A percentile compares a stretch with the other conserved stretches of the same genome.
phyloP scores from a whole-genome alignment of 2,888 invertebrate species.

The Pteria penguin region DNA sequence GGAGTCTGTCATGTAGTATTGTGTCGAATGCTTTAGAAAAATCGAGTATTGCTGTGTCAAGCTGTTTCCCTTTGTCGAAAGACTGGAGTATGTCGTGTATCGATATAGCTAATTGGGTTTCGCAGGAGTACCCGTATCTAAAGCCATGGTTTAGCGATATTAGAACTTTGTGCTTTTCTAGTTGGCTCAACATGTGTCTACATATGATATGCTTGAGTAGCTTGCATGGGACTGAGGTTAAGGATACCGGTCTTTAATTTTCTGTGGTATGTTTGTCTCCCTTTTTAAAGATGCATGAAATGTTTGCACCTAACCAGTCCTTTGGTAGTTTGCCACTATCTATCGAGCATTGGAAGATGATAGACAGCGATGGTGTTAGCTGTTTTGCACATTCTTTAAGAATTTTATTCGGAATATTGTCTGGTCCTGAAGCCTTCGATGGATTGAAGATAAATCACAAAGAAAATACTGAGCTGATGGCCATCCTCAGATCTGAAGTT shows the following conservation, averaged over 20 bases:
- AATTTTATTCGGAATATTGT: slow-evolving; percentile 43
- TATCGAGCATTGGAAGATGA: slow-evolving; percentile 1
- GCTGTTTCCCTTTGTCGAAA: background rate
- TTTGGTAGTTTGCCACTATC: slow-evolving; percentile 37
- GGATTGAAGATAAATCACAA: too few relatives aligned
- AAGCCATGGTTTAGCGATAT: slow-evolving; percentile 43
- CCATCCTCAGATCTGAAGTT: too few relatives aligned
- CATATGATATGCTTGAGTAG: slow-evolving; percentile 43
- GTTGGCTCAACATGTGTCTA: slow-evolving; percentile 41
- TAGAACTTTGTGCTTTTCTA: slow-evolving; percentile 39
- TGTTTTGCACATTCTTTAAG: slow-evolving; percentile 43
- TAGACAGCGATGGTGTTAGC: slow-evolving; percentile 28
- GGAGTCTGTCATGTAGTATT: background rate
- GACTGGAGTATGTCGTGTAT: background rate
- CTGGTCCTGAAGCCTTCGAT: slow-evolving; percentile 42
- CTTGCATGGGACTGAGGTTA: slow-evolving; percentile 43
- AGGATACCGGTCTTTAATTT: slow-evolving; percentile 44
- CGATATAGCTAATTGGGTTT: slow-evolving; percentile 46
- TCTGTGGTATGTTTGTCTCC: slow-evolving; percentile 35
- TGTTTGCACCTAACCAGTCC: slow-evolving; percentile 38
- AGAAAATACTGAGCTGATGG: too few relatives aligned
- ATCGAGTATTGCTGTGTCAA: slow-evolving; percentile 1
- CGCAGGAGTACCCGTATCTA: slow-evolving; percentile 34
- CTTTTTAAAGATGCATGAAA: slow-evolving; percentile 19
- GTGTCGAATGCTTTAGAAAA: slow-evolving; percentile 11